Percentiles rank a stretch among this genome's conserved stretches.
Evolutionary conservation across 2,797 vertebrate genomes (phyloP).

Genomic region (Rhyacichthys aspro): DNA sequence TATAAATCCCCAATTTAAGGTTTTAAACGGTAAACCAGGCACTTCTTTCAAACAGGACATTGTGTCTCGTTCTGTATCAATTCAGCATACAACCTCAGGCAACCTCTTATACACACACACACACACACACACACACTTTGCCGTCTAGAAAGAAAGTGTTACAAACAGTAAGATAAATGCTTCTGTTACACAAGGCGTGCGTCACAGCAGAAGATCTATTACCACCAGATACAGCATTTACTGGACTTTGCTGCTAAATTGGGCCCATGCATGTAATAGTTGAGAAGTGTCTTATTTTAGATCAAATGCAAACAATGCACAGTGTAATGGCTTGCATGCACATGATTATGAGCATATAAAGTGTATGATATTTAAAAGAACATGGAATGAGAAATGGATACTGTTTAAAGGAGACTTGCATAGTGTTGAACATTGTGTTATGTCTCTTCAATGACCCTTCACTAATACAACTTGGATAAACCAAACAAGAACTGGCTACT

Average conservation of each 20-base stretch:
- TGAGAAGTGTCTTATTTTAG: slow-evolving; percentile 28
- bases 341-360: slow-evolving; percentile 53
- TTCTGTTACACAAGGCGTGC: slow-evolving; percentile 31
- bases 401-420: slow-evolving; percentile 1
- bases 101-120: slow-evolving; percentile 14
- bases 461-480: slow-evolving; percentile 22
- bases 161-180: slow-evolving; percentile 54
- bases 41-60: not conserved
- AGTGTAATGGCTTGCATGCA: slow-evolving; percentile 50
- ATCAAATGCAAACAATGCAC: slow-evolving; percentile 37
- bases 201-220: slow-evolving; percentile 28
- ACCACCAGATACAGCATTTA: slow-evolving; percentile 49
- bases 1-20: slow-evolving; percentile 3
- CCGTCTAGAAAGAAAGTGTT: slow-evolving; percentile 47
- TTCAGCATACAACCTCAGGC: slow-evolving; percentile 8
- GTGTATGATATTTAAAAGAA: slow-evolving; percentile 39
- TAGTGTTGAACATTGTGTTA: not conserved
- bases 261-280: slow-evolving; percentile 20
- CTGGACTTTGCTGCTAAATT: slow-evolving; percentile 50
- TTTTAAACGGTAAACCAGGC: not conserved
- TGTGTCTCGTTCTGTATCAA: not conserved
- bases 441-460: slow-evolving; percentile 28
- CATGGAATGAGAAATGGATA: slow-evolving; percentile 45
- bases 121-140: slow-evolving; percentile 21
- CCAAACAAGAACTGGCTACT: slow-evolving; percentile 30